Evolutionary conservation across 2,113 vertebrate species (phyloP).

Genomic region (Lichenostomus cassidix): DNA sequence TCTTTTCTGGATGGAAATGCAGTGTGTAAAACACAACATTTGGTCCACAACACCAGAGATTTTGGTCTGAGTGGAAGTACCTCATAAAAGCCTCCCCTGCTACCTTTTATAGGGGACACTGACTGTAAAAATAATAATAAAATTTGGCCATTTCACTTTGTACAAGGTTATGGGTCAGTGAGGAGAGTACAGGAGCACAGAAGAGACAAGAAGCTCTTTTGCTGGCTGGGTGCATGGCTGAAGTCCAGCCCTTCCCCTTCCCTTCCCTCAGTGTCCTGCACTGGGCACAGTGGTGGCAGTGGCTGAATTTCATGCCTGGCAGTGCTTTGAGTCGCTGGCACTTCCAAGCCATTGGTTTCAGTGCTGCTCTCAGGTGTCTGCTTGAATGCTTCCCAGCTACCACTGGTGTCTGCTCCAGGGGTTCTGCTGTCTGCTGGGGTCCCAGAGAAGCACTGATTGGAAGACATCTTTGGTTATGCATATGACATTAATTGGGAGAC

Average conservation of each 20-base stretch:
- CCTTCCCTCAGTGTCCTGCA: rapidly evolving
- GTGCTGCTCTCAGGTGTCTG: neutral
- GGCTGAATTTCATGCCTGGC: neutral
- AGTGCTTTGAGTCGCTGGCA: neutral
- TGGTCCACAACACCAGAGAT: neutral
- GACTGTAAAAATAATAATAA: neutral
- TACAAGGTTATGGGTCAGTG: neutral
- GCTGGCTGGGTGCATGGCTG: neutral
- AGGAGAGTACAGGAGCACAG: neutral
- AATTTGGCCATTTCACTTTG: neutral
- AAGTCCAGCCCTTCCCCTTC: neutral
- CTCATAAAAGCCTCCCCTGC: neutral
- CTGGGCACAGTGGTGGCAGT: neutral
- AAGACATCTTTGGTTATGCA: neutral
- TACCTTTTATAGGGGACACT: neutral
- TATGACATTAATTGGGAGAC: neutral
- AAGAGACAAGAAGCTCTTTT: neutral
- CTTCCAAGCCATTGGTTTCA: neutral
- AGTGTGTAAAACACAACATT: neutral
- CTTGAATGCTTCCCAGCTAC: neutral
- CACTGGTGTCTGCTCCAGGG: neutral
- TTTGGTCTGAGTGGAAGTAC: neutral
- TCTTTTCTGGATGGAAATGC: neutral
- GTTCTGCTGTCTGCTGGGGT: neutral
- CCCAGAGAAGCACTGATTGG: neutral